phyloP scores from a whole-genome alignment of 2,888 invertebrate genomes.

The Andrena flavipes region DNA sequence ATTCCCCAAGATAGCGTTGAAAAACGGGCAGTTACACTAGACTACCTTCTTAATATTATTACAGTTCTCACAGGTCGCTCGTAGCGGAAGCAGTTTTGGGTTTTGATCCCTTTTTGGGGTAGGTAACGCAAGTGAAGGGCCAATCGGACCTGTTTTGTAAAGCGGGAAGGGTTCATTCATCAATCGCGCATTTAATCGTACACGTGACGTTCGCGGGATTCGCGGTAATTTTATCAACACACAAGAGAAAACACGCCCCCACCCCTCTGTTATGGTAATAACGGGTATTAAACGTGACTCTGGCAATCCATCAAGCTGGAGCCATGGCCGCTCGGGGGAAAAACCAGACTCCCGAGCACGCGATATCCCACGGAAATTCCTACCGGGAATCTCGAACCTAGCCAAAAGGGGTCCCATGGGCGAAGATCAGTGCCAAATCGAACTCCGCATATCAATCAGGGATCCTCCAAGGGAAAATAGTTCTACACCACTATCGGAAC shows the following conservation, averaged over 20 bases:
- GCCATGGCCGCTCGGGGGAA: slow-evolving; percentile 6
- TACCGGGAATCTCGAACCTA: slow-evolving; percentile 45
- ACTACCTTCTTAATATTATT: too few relatives aligned
- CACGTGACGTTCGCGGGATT: neutral
- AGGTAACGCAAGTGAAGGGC: too few relatives aligned
- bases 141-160: neutral
- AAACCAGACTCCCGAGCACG: slow-evolving; percentile 23
- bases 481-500: slow-evolving; percentile 1
- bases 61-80: neutral
- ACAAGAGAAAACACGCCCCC: neutral
- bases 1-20: too few relatives aligned
- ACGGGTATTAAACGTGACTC: slow-evolving; percentile 23
- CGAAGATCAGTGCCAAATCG: slow-evolving; percentile 55
- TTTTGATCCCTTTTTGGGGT: neutral
- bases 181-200: neutral
- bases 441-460: slow-evolving; percentile 62
- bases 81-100: neutral
- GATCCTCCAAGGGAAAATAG: slow-evolving; percentile 40
- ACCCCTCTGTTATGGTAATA: slow-evolving; percentile 37
- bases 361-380: slow-evolving; percentile 36
- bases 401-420: slow-evolving; percentile 39
- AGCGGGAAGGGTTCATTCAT: neutral
- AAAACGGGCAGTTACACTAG: too few relatives aligned
- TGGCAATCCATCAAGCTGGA: slow-evolving; percentile 51
- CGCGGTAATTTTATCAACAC: slow-evolving; percentile 13